phyloP scores from a whole-genome alignment of 1,140 invertebrate species.

The Diploscapter pachys region DNA sequence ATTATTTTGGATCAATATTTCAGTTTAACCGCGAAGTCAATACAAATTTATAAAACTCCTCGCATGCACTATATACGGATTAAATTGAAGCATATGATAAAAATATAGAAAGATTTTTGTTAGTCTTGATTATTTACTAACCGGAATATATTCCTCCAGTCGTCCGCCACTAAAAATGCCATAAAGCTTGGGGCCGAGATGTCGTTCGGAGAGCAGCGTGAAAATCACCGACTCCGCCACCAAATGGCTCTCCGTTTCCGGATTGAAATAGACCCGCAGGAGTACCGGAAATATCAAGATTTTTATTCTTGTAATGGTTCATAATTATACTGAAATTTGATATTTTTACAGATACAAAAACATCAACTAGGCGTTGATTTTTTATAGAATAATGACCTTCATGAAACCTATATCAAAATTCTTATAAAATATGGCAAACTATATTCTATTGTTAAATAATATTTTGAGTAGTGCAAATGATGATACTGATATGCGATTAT shows the following conservation, averaged over 20 bases:
- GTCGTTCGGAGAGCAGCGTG: constrained; percentile 70
- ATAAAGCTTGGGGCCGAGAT: constrained; percentile 86
- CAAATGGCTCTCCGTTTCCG: constrained; percentile 57
- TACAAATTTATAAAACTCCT: no score
- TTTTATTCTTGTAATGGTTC: constrained; percentile 8
- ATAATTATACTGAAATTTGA: background rate
- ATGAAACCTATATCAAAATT: no score
- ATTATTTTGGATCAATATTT: no score
- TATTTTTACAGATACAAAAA: no score
- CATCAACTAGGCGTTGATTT: no score
- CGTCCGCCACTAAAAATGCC: constrained; percentile 91
- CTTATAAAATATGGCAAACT: no score
- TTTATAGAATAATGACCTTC: no score
- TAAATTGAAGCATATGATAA: background rate
- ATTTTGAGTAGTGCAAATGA: no score
- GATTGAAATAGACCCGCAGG: constrained; percentile 57
- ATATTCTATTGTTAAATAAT: no score
- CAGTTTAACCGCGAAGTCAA: no score
- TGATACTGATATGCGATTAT: no score
- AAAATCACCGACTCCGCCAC: constrained; percentile 58
- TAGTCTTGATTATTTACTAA: constrained; percentile 59
- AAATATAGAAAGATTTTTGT: no score
- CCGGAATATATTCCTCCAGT: constrained; percentile 91
- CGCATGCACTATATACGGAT: background rate
- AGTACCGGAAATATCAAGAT: constrained; percentile 37